phyloP scores from a whole-genome alignment of 2,888 invertebrate genomes.

The Drosophila mimetica region DNA sequence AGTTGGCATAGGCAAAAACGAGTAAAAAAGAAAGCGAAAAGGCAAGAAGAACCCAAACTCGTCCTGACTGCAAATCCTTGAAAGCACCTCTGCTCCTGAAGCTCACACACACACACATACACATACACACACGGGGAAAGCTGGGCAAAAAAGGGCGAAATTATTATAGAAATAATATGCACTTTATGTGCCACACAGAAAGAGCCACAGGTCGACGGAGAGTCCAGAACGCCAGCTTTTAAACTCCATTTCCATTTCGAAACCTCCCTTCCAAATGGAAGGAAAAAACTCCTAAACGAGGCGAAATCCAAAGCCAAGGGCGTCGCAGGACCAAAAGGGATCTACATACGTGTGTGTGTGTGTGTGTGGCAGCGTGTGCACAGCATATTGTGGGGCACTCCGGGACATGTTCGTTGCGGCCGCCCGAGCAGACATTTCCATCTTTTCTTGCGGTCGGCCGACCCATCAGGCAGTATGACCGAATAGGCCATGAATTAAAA shows the following conservation, averaged over 20 bases:
- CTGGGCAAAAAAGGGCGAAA: conserved; percentile 13
- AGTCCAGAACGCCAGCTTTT: conserved; percentile 15
- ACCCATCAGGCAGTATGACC: conserved; percentile 20
- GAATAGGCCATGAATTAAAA: neutral
- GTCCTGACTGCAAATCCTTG: conserved; percentile 35
- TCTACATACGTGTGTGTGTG: conserved; percentile 18
- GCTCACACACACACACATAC: neutral
- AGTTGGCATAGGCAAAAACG: conserved; percentile 18
- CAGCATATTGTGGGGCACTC: conserved; percentile 24
- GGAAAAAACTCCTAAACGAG: conserved; percentile 21
- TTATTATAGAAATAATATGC: conserved; percentile 65
- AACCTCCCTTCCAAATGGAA: neutral
- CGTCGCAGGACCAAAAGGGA: conserved; percentile 35
- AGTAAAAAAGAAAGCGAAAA: conserved; percentile 7
- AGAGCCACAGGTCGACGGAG: conserved; percentile 32
- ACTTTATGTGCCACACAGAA: conserved; percentile 62
- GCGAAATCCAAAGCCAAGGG: conserved; percentile 47
- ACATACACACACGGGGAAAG: neutral
- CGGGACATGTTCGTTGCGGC: conserved; percentile 21
- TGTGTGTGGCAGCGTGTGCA: too few species aligned
- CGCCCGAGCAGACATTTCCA: conserved; percentile 10
- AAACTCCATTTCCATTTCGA: neutral
- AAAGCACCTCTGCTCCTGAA: conserved; percentile 17
- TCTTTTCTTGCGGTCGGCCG: conserved; percentile 12
- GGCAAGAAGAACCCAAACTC: conserved; percentile 12